phyloP scores from a whole-genome alignment of 1,140 invertebrate genomes.

The Nasonia longicornis region DNA sequence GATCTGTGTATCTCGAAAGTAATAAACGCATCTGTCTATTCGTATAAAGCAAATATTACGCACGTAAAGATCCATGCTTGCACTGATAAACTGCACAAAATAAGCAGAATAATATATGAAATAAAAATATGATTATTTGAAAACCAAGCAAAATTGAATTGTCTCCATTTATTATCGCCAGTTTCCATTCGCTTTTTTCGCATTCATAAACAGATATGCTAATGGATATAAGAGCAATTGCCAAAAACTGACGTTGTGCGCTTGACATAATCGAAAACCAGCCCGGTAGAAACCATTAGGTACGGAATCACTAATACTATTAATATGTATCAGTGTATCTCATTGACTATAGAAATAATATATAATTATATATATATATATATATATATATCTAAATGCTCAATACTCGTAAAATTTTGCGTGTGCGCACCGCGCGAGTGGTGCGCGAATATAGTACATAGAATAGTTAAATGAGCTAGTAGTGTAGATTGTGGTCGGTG shows the following conservation, averaged over 20 bases:
- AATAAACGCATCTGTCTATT: conserved; percentile 30
- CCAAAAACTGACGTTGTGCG: conserved; percentile 58
- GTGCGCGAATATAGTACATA: conserved; percentile 57
- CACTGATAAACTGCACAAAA: conserved; percentile 32
- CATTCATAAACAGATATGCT: conserved; percentile 39
- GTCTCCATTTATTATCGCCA: conserved; percentile 40
- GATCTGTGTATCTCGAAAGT: conserved; percentile 7
- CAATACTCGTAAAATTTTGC: conserved; percentile 62
- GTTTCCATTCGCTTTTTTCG: conserved; percentile 38
- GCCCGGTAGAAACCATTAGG: conserved; percentile 68
- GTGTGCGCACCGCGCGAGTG: conserved; percentile 58
- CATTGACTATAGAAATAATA: conserved; percentile 60
- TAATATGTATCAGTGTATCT: conserved; percentile 69
- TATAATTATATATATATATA: conserved; percentile 46
- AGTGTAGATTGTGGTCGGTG: conserved; percentile 70
- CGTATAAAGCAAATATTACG: conserved; percentile 20
- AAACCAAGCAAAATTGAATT: conserved; percentile 13
- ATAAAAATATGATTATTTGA: conserved; percentile 30
- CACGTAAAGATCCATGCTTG: conserved; percentile 34
- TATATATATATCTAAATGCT: conserved; percentile 58
- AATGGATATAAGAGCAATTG: conserved; percentile 51
- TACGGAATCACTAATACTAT: conserved; percentile 68
- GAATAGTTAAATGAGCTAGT: conserved; percentile 65
- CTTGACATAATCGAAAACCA: conserved; percentile 68
- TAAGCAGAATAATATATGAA: conserved; percentile 20